Percentiles rank a stretch among this genome's conserved stretches.
Evolutionary conservation across 2,113 vertebrate genomes (phyloP).

Genomic region (Daubentonia madagascariensis): DNA sequence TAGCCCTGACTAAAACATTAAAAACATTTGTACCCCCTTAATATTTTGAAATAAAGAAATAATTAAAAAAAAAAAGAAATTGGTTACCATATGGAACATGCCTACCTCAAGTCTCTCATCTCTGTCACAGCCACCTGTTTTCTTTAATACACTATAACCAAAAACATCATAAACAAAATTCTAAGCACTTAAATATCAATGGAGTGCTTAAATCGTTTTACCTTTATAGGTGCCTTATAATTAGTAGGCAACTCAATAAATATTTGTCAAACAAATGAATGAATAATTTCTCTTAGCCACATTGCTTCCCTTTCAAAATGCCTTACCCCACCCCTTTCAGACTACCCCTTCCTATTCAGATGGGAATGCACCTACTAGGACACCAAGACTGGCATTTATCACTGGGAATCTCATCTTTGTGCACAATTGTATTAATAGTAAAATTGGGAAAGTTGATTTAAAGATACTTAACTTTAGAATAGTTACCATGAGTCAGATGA

Average conservation of each 20-base stretch:
- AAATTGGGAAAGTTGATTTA: not conserved
- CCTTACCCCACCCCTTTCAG: no score
- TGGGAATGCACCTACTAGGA: not conserved
- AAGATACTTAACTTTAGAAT: conserved; percentile 12
- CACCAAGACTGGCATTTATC: not conserved
- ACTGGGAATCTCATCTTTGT: not conserved
- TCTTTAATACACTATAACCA: not conserved
- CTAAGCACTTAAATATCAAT: not conserved
- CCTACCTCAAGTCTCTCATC: not conserved
- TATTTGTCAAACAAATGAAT: not conserved
- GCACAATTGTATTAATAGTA: not conserved
- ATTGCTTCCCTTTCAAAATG: not conserved
- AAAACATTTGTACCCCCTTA: no score
- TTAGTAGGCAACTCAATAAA: not conserved
- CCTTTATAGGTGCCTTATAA: not conserved
- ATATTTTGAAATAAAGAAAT: no score
- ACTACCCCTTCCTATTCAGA: not conserved
- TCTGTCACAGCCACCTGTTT: not conserved
- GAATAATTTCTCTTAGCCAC: not conserved
- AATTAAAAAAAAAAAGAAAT: not conserved
- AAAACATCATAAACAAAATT: conserved; percentile 15
- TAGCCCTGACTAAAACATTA: no score
- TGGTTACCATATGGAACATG: not conserved
- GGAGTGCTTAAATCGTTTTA: not conserved
- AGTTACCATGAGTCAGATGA: not conserved